Conservation (phyloP, 1,140 invertebrate species). For the Tyrophagus putrescentiae region DNA sequence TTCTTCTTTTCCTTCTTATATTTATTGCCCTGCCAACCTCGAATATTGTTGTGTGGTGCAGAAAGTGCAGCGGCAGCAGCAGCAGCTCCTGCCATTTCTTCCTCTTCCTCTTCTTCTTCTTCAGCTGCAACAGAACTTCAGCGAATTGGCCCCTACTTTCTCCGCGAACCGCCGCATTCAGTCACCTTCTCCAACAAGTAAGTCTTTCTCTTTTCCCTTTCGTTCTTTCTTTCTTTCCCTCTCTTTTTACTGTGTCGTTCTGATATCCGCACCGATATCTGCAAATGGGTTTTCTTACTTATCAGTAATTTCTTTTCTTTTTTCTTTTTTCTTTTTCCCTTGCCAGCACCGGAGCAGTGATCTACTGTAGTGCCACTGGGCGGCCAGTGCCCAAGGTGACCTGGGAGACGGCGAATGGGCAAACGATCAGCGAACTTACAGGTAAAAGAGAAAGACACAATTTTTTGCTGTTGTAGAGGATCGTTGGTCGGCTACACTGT, state of each 20-base stretch:
- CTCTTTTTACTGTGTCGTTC: neutral
- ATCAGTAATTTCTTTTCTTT: neutral
- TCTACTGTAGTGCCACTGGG: constrained; percentile 78
- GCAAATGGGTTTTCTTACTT: neutral
- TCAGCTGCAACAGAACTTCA: too few relatives aligned
- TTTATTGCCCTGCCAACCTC: too few relatives aligned
- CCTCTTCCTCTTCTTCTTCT: too few relatives aligned
- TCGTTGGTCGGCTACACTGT: too few relatives aligned
- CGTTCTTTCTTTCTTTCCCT: neutral
- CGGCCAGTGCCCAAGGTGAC: constrained; percentile 78
- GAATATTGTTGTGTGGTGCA: too few relatives aligned
- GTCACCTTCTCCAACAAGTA: constrained; percentile 40
- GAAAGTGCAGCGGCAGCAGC: too few relatives aligned
- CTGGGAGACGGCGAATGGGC: constrained; percentile 46
- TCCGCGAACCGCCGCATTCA: constrained; percentile 12
- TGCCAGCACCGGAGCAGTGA: constrained; percentile 56
- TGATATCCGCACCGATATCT: neutral
- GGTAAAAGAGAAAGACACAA: too few relatives aligned
- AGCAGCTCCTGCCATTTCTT: too few relatives aligned
- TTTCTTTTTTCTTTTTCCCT: neutral
- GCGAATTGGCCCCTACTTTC: constrained; percentile 20
- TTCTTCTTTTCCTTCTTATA: too few relatives aligned
- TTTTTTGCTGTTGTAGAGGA: too few relatives aligned
- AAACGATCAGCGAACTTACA: constrained; percentile 21
- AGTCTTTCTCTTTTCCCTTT: constrained; percentile 21